These are phyloP conservation scores for Dipus sagitta DNA, from an alignment of 2,797 vertebrate genomes.

Conservation along the genomic window DNA sequence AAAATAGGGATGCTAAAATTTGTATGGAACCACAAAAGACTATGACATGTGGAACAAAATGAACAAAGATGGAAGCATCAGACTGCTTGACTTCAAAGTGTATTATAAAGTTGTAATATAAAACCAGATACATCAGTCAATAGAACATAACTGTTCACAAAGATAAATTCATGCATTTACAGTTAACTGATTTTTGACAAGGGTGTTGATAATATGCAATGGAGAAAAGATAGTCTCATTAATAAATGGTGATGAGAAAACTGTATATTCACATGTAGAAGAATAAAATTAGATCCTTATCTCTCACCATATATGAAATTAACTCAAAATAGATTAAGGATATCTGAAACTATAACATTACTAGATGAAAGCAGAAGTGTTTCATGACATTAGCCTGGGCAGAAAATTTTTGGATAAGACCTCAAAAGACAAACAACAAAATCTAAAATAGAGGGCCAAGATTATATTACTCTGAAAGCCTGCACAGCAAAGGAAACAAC, in stretches of 20 bases:
- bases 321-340: not conserved
- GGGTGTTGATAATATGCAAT: not conserved
- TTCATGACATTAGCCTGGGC: not conserved
- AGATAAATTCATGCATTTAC: not conserved
- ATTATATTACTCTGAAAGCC: not conserved
- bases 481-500: not conserved
- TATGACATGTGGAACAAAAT: not conserved
- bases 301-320: not conserved
- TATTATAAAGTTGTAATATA: not conserved
- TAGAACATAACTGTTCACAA: not conserved
- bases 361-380: not conserved
- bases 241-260: not conserved
- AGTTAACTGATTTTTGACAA: not conserved
- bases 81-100: not conserved
- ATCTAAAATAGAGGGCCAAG: not conserved
- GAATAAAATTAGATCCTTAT: not conserved
- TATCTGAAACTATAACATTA: not conserved
- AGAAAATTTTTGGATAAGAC: not conserved
- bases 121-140: not conserved
- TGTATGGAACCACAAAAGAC: not conserved
- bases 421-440: not conserved
- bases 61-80: not conserved
- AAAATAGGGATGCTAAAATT: not conserved
- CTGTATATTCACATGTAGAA: not conserved
- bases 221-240: not conserved